Conservation (phyloP, 2,113 vertebrate genomes). For the Heterotis niloticus region DNA sequence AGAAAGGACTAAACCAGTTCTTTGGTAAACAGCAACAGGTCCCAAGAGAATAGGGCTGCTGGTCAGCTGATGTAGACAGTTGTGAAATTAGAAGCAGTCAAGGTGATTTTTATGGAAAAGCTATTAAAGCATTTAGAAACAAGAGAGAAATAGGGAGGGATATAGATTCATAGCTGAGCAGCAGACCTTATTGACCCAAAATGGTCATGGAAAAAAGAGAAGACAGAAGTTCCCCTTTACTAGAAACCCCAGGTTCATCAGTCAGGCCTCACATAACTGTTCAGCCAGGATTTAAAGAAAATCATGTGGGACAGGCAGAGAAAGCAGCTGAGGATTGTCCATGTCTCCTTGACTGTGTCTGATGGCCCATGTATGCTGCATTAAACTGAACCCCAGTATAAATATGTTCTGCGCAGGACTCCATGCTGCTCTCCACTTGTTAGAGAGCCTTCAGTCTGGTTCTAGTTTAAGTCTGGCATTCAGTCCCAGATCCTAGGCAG, state of each 20-base stretch:
- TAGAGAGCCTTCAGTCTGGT: neutral
- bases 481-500: slow-evolving; percentile 64
- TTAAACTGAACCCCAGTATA: too few relatives aligned
- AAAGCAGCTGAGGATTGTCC: neutral
- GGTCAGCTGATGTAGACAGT: neutral
- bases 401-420: too few relatives aligned
- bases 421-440: neutral
- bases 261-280: neutral
- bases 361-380: too few relatives aligned
- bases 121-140: neutral
- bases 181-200: neutral
- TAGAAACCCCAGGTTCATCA: neutral
- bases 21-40: neutral
- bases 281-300: neutral
- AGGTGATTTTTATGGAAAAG: neutral
- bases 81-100: neutral
- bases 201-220: neutral
- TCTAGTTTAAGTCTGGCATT: slow-evolving; percentile 25
- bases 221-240: neutral
- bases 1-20: neutral
- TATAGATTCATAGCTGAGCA: neutral
- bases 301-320: neutral
- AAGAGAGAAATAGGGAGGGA: neutral
- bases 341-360: too few relatives aligned
- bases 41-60: neutral